Evolutionary conservation across 2,797 vertebrate species (phyloP).

Genomic region (Eurystomus glaucurus): DNA sequence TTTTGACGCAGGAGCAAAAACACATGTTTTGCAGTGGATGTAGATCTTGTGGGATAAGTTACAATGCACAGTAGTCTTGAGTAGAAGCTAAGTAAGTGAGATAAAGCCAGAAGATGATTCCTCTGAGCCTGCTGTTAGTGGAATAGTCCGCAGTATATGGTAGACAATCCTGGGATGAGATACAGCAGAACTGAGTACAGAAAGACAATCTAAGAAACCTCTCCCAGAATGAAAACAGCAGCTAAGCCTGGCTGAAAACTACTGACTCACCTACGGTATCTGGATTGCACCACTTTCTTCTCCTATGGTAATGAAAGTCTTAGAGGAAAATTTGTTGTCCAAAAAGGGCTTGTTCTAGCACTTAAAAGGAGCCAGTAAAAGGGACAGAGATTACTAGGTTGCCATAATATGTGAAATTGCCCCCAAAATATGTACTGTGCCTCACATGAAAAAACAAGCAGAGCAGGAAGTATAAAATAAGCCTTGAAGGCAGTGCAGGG

Average conservation of each 20-base stretch:
- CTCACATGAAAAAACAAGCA: slow-evolving; percentile 40
- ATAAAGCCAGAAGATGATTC: not conserved
- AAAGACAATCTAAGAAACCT: not conserved
- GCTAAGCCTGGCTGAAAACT: not conserved
- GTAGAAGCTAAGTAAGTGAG: not conserved
- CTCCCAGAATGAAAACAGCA: not conserved
- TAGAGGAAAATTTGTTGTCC: not conserved
- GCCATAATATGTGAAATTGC: not conserved
- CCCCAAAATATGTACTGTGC: not conserved
- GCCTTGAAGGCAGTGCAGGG: slow-evolving; percentile 1
- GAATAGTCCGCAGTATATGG: not conserved
- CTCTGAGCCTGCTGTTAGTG: not conserved
- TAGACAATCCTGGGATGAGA: not conserved
- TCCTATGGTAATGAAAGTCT: not conserved
- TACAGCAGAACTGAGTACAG: not conserved
- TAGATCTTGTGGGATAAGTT: not conserved
- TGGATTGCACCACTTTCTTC: not conserved
- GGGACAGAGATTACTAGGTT: not conserved
- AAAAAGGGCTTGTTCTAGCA: not conserved
- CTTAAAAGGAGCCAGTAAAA: not conserved
- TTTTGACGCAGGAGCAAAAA: slow-evolving; percentile 3
- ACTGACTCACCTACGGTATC: not conserved
- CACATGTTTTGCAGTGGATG: not conserved
- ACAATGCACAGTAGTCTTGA: not conserved
- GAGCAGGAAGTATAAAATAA: slow-evolving; percentile 20